phyloP scores from a whole-genome alignment of 1,140 invertebrate species.

The Ceratina calcarata region DNA sequence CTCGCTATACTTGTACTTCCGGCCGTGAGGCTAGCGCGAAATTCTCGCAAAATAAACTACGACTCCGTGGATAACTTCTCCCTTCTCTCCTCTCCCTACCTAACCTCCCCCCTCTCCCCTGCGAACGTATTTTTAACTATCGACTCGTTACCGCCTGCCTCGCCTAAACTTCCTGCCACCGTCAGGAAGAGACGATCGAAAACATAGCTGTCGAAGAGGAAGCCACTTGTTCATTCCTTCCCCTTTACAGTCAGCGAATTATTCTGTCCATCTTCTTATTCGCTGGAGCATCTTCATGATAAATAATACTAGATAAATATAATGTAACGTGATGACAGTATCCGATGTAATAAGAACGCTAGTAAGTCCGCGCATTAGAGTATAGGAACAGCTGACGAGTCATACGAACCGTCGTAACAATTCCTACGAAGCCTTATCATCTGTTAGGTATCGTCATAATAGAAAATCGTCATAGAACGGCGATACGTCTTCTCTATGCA shows the following conservation, averaged over 20 bases:
- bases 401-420: not conserved
- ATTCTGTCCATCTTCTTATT: not conserved
- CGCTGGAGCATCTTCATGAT: not conserved
- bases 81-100: not conserved
- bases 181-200: constrained; percentile 57
- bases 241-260: constrained; percentile 10
- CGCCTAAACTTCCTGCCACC: constrained; percentile 70
- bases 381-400: too few species aligned
- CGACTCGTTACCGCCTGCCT: constrained; percentile 62
- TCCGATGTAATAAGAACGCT: not conserved
- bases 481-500: not conserved
- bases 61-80: constrained; percentile 17
- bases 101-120: constrained; percentile 30
- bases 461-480: constrained; percentile 16
- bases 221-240: constrained; percentile 46
- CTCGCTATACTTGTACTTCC: constrained; percentile 74
- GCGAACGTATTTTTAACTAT: constrained; percentile 67
- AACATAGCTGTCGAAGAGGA: constrained; percentile 40
- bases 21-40: constrained; percentile 68
- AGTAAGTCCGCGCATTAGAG: not conserved
- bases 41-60: constrained; percentile 71
- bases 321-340: not conserved
- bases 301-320: too few species aligned
- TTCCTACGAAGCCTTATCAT: not conserved
- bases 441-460: not conserved